These are phyloP conservation scores for Okamejei kenojei DNA, from an alignment of 2,797 vertebrate species.

Conservation along the genomic window DNA sequence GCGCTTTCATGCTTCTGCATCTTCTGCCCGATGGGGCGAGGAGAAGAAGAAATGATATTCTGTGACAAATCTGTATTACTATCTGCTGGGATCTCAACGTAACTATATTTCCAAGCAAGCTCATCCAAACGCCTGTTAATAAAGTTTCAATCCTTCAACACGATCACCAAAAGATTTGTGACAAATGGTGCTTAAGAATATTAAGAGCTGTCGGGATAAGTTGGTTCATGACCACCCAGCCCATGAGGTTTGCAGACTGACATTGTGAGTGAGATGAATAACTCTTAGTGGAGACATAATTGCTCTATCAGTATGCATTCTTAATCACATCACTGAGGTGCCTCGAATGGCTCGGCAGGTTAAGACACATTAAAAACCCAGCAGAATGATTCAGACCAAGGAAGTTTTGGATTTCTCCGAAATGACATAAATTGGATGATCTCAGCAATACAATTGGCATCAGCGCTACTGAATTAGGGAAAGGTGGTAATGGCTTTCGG, in stretches of 20 bases:
- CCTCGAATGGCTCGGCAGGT: not conserved
- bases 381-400: not conserved
- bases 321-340: not conserved
- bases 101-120: not conserved
- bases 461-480: not conserved
- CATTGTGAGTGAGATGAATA: not conserved
- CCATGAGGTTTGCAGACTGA: not conserved
- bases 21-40: no score
- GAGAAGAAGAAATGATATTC: not conserved
- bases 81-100: not conserved
- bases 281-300: not conserved
- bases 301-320: not conserved
- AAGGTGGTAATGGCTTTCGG: not conserved
- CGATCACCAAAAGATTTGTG: not conserved
- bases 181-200: not conserved
- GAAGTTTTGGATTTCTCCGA: not conserved
- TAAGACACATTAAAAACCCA: not conserved
- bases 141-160: not conserved
- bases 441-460: not conserved
- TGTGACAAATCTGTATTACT: not conserved
- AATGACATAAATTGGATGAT: not conserved
- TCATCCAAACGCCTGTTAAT: not conserved
- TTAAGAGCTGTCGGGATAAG: conserved; percentile 14
- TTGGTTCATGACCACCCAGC: not conserved
- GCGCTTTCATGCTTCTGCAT: no score